phyloP scores from a whole-genome alignment of 2,113 vertebrate genomes.

The Melanerpes aurifrons region DNA sequence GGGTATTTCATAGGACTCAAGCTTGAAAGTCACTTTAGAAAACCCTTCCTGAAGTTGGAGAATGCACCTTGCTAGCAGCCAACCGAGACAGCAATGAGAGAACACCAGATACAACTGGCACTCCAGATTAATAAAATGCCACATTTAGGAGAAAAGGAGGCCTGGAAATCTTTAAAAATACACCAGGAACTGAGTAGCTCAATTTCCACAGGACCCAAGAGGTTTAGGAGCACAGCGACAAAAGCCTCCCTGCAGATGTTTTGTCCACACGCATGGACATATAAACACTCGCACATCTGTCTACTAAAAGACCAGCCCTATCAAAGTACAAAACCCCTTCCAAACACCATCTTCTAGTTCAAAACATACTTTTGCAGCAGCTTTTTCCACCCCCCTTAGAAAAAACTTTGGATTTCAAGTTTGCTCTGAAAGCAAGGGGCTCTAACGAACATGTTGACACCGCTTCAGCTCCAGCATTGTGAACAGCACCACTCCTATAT shows the following conservation, averaged over 20 bases:
- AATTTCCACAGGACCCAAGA: background rate
- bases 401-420: background rate
- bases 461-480: background rate
- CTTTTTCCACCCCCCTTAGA: constrained; percentile 17
- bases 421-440: constrained; percentile 10
- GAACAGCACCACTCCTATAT: constrained; percentile 23
- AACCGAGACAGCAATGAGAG: background rate
- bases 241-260: background rate
- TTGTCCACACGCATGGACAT: background rate
- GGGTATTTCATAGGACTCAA: background rate
- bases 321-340: background rate
- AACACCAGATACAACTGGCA: background rate
- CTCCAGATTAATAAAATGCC: background rate
- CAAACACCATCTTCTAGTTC: background rate
- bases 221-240: background rate
- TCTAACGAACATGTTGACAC: constrained; percentile 52
- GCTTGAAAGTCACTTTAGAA: background rate
- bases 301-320: background rate
- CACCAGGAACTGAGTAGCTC: background rate
- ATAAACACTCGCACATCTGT: background rate
- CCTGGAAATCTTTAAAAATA: background rate
- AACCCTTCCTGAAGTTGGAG: background rate
- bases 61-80: background rate
- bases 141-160: background rate
- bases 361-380: constrained; percentile 2